phyloP scores from a whole-genome alignment of 2,888 invertebrate species.

The Acleris cristana region DNA sequence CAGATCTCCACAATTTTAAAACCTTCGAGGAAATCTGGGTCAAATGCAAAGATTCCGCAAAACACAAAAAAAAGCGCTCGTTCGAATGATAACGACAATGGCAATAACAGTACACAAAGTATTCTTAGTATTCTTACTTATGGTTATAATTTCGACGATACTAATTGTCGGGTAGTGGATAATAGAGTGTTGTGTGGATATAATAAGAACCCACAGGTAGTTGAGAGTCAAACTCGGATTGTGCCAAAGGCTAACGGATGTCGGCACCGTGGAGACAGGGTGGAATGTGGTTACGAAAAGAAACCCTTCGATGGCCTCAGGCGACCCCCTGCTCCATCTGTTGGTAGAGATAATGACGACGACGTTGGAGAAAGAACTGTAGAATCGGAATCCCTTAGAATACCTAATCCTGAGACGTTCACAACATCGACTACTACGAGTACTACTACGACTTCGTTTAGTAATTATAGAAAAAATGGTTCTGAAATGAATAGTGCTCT shows the following conservation, averaged over 20 bases:
- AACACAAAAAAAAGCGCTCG: background rate
- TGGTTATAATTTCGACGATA: slow-evolving; percentile 61
- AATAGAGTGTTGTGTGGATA: slow-evolving; percentile 69
- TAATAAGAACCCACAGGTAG: slow-evolving; percentile 58
- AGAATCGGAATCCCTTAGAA: too few relatives aligned
- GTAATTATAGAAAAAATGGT: too few relatives aligned
- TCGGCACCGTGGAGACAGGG: slow-evolving; percentile 57
- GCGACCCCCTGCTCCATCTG: background rate
- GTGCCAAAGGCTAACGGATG: slow-evolving; percentile 60
- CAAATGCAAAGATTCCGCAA: background rate
- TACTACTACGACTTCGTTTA: background rate
- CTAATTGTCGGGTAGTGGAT: slow-evolving; percentile 55
- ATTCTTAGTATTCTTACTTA: background rate
- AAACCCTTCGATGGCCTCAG: slow-evolving; percentile 39
- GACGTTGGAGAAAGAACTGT: too few relatives aligned
- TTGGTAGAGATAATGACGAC: background rate
- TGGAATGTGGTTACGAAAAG: slow-evolving; percentile 68
- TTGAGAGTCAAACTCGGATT: slow-evolving; percentile 41
- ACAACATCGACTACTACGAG: background rate
- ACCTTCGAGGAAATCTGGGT: background rate
- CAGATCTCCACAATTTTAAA: background rate
- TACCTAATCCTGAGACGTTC: too few relatives aligned
- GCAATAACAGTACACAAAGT: background rate
- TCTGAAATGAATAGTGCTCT: too few relatives aligned
- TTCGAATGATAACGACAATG: background rate